Conservation (phyloP, 2,797 vertebrate species). For the Euthynnus affinis region DNA sequence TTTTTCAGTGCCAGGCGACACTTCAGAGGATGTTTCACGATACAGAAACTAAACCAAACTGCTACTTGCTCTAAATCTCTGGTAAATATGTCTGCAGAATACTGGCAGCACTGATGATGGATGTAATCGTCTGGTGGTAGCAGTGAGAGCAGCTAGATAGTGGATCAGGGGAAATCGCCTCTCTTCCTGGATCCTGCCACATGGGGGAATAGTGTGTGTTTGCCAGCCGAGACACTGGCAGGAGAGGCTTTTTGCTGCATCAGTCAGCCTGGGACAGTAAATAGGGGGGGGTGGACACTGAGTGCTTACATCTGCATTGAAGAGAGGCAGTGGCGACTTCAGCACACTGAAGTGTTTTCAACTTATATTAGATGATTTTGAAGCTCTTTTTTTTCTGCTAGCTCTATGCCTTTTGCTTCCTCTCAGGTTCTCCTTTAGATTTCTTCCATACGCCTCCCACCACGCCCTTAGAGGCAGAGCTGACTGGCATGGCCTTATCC, state of each 20-base stretch:
- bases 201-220: conserved; percentile 51
- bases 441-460: conserved; percentile 85
- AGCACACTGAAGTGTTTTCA: conserved; percentile 11
- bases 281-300: conserved; percentile 46
- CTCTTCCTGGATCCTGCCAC: conserved; percentile 56
- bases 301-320: conserved; percentile 60
- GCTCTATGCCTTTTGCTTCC: conserved; percentile 4
- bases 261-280: conserved; percentile 62
- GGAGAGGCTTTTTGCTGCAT: conserved; percentile 75
- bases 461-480: conserved; percentile 78
- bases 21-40: neutral
- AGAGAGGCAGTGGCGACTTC: conserved; percentile 20
- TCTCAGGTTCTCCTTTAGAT: conserved; percentile 82
- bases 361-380: conserved; percentile 25
- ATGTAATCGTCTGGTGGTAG: conserved; percentile 13
- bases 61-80: neutral
- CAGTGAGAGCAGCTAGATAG: conserved; percentile 37
- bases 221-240: conserved; percentile 57
- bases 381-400: conserved; percentile 14
- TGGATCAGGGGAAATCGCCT: conserved; percentile 37
- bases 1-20: neutral
- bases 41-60: neutral
- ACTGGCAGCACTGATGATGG: conserved; percentile 17
- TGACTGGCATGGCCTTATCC: conserved; percentile 74
- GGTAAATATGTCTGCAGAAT: neutral